Percentiles rank a stretch among this genome's conserved stretches.
Evolutionary conservation across 2,113 vertebrate genomes (phyloP).

Genomic region (Saccopteryx leptura): DNA sequence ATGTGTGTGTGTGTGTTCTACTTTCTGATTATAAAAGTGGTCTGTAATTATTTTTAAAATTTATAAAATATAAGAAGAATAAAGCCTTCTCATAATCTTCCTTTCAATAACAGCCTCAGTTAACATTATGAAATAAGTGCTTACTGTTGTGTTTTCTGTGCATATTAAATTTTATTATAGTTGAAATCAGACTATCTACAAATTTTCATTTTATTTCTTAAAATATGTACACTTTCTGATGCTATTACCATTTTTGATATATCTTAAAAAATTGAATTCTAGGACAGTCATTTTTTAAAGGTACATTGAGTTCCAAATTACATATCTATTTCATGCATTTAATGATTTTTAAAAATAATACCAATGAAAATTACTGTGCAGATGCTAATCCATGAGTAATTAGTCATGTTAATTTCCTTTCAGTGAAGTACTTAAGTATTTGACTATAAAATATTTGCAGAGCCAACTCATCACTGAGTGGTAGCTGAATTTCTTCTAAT

Average conservation of each 20-base stretch:
- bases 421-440: conserved; percentile 43
- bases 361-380: conserved; percentile 28
- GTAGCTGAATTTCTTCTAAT: conserved; percentile 19
- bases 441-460: not conserved
- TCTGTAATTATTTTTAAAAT: conserved; percentile 38
- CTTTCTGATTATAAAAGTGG: conserved; percentile 50
- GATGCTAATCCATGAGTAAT: not conserved
- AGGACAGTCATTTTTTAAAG: conserved; percentile 2
- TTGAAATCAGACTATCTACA: not conserved
- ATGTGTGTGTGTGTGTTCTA: not conserved
- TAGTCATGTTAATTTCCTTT: conserved; percentile 9
- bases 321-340: not conserved
- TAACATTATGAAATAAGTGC: conserved; percentile 1
- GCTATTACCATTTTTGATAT: conserved; percentile 11
- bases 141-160: not conserved
- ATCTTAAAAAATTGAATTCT: conserved; percentile 49
- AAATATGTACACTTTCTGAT: conserved; percentile 19
- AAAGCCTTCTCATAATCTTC: not conserved
- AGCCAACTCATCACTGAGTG: not conserved
- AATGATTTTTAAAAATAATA: conserved; percentile 38
- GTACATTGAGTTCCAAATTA: conserved; percentile 5
- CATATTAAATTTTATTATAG: conserved; percentile 18
- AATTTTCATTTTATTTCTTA: conserved; percentile 26
- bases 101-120: not conserved
- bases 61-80: conserved; percentile 51